Conservation (phyloP, 2,888 invertebrate genomes). For the Zeuzera pyrina region DNA sequence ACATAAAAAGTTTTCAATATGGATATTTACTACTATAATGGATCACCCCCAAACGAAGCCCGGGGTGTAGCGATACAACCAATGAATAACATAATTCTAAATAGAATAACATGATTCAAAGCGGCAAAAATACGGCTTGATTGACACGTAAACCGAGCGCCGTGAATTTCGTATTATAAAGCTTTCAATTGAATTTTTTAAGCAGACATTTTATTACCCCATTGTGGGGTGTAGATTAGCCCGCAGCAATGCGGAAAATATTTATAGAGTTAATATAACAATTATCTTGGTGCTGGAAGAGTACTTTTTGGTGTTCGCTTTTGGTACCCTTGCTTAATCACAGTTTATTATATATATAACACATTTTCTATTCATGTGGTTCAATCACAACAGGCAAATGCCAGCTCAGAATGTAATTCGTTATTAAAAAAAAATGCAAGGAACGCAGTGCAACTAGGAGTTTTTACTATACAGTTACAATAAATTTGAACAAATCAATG, state of each 20-base stretch:
- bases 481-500: too few species aligned
- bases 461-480: too few species aligned
- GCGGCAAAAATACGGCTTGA: slow-evolving; percentile 52
- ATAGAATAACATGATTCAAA: slow-evolving; percentile 62
- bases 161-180: slow-evolving; percentile 45
- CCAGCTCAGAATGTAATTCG: too few species aligned
- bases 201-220: slow-evolving; percentile 48
- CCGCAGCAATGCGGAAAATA: slow-evolving; percentile 55
- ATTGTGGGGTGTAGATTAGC: slow-evolving; percentile 51
- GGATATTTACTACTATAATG: slow-evolving; percentile 41
- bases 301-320: too few species aligned
- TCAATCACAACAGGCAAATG: too few species aligned
- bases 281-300: slow-evolving; percentile 25
- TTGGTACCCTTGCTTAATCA: too few species aligned
- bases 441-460: too few species aligned
- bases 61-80: slow-evolving; percentile 50
- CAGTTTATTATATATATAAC: too few species aligned
- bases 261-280: slow-evolving; percentile 52
- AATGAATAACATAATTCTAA: slow-evolving; percentile 62
- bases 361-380: too few species aligned
- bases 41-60: slow-evolving; percentile 21
- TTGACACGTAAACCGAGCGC: slow-evolving; percentile 64
- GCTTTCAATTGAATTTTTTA: slow-evolving; percentile 47
- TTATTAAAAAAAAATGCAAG: too few species aligned
- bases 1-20: too few species aligned